A percentile compares a stretch with the other conserved stretches of the same genome.
Evolutionary conservation across 1,140 invertebrate species (phyloP).

Genomic region (Bacillus rossius): DNA sequence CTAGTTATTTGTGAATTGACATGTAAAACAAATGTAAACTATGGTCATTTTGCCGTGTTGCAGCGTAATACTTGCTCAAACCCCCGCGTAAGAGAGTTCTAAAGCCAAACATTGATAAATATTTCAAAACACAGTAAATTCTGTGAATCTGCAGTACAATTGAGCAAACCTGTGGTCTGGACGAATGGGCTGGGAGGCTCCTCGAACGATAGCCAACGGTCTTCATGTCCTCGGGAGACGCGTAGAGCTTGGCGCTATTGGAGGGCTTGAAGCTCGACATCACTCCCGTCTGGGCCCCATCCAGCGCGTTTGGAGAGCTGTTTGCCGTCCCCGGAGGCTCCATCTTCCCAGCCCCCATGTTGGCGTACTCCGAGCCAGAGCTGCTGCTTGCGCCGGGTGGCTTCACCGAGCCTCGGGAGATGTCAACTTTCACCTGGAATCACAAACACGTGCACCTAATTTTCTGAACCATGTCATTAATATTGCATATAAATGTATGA

Average conservation of each 20-base stretch:
- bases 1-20: too few relatives aligned
- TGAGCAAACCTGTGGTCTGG: slow-evolving; percentile 36
- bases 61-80: too few relatives aligned
- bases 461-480: neutral
- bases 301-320: slow-evolving; percentile 16
- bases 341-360: slow-evolving; percentile 21
- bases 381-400: slow-evolving; percentile 13
- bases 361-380: slow-evolving; percentile 33
- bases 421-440: slow-evolving; percentile 12
- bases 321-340: neutral
- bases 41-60: too few relatives aligned
- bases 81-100: too few relatives aligned
- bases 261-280: slow-evolving; percentile 82
- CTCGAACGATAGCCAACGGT: slow-evolving; percentile 69
- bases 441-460: neutral
- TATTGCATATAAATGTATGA: slow-evolving; percentile 42
- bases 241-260: slow-evolving; percentile 80
- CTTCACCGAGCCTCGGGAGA: slow-evolving; percentile 6
- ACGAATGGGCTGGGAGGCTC: slow-evolving; percentile 49
- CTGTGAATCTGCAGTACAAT: too few relatives aligned
- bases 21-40: too few relatives aligned
- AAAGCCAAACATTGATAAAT: neutral
- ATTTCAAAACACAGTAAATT: neutral
- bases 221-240: slow-evolving; percentile 77
- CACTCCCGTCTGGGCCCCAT: slow-evolving; percentile 40